A percentile compares a stretch with the other conserved stretches of the same genome.
Evolutionary conservation across 2,797 vertebrate species (phyloP).

Genomic region (Odontamblyopus lacepedii): DNA sequence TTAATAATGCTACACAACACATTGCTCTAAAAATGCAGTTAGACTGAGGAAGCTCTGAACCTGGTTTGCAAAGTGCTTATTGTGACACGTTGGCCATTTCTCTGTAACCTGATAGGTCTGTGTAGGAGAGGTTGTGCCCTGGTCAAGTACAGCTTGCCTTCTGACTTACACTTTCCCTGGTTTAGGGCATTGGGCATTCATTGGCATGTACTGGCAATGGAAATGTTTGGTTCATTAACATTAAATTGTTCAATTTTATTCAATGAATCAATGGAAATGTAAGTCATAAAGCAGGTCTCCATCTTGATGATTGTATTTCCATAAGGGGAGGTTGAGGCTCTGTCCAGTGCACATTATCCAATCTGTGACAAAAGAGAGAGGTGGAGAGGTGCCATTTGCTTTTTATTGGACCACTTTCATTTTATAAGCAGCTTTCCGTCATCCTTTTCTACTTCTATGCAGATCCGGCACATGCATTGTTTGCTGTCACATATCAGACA

Average conservation of each 20-base stretch:
- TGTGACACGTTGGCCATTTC: conserved; percentile 72
- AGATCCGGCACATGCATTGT: conserved; percentile 23
- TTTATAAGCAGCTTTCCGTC: conserved; percentile 22
- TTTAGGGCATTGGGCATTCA: conserved; percentile 17
- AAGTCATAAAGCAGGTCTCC: conserved; percentile 81
- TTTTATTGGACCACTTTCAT: conserved; percentile 1
- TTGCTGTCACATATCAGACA: conserved; percentile 21
- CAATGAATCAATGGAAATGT: conserved; percentile 58
- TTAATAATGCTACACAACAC: neutral
- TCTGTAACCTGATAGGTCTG: conserved; percentile 74
- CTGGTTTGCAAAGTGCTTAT: conserved; percentile 78
- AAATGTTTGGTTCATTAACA: conserved; percentile 35
- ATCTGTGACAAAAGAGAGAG: conserved; percentile 75
- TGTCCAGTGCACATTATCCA: conserved; percentile 75
- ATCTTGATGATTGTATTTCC: conserved; percentile 76
- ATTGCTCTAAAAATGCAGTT: conserved; percentile 9
- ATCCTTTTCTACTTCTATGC: conserved; percentile 25
- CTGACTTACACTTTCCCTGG: conserved; percentile 70
- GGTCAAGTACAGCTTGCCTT: conserved; percentile 75
- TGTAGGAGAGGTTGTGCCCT: conserved; percentile 77
- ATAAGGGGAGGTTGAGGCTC: conserved; percentile 77
- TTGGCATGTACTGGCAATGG: conserved; percentile 53
- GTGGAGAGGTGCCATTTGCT: conserved; percentile 51
- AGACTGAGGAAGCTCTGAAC: conserved; percentile 61
- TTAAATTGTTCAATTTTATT: conserved; percentile 38